A percentile compares a stretch with the other conserved stretches of the same genome.
Evolutionary conservation across 2,888 invertebrate species (phyloP).

Genomic region (Sminthurides aquaticus): DNA sequence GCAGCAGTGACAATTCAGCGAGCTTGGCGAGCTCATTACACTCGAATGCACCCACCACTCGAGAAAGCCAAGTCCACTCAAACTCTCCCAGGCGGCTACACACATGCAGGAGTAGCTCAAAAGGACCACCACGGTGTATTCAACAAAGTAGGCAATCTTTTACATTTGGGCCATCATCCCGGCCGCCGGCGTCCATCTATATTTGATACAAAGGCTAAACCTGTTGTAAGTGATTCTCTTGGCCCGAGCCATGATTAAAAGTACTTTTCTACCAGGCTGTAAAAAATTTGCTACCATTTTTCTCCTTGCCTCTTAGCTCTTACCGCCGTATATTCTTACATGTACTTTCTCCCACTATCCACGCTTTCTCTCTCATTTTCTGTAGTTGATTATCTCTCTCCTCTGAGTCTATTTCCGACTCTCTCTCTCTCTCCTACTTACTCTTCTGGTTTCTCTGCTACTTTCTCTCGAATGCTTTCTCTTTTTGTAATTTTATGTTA

Average conservation of each 20-base stretch:
- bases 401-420: no score
- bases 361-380: neutral
- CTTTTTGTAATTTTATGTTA: no score
- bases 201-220: slow-evolving; percentile 17
- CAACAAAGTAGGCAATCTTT: slow-evolving; percentile 41
- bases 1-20: slow-evolving; percentile 83
- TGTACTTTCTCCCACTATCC: neutral
- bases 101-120: slow-evolving; percentile 13
- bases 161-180: slow-evolving; percentile 29
- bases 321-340: neutral
- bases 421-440: no score
- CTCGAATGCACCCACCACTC: slow-evolving; percentile 31
- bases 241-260: no score
- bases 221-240: slow-evolving; percentile 16
- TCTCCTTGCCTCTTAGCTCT: no score
- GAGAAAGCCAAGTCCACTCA: slow-evolving; percentile 41
- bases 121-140: slow-evolving; percentile 33
- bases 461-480: no score
- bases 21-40: slow-evolving; percentile 61
- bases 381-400: no score
- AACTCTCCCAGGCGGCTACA: no score
- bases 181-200: slow-evolving; percentile 20
- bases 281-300: no score
- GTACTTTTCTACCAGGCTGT: no score
- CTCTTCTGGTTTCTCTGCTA: no score